Base-by-base conservation (phyloP, 2,888 invertebrate species). In the Podotricha telesiphe region DNA sequence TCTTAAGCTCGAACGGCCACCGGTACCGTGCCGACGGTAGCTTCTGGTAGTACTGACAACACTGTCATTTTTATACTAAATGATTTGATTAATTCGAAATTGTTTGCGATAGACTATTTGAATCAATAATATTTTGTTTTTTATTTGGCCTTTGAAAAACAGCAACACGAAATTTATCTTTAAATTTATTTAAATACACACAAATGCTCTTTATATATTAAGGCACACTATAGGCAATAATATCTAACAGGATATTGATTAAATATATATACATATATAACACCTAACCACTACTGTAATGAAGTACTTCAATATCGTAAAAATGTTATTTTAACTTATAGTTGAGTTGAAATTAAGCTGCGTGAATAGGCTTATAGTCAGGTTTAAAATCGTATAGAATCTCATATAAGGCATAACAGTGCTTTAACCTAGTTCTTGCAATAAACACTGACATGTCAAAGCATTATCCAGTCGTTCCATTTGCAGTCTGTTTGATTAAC, bases 381-480 rank as follows among this genome's bases (percentile, higher is more conserved):
- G 19, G 19, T 61, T 66, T 58, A 28, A 61, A 61, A 55, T 55
- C 20, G 34, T 47, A 51, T 62, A 61, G 45, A 67, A 67, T 51
- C 59, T 67, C 47, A 61, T 67, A 67, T 53, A 61, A 67, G 67
- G 20, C 59, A 67, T 61, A 67, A 53, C 61, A 67, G 67, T 67
- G 67, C 67, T 59, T 61, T 67, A 67, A 67, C 67, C 61, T 37
- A 67, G 61, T 67, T 67, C 67, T 67, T 67, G 45, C 47, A 62
- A 67, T 47, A 67, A 55, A 61, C 61, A 34, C 61, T 45, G 67
- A 51, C 61, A 53, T 62, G 53, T 67, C 67, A 67, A 67, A 67
- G 67, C 67, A 61, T 67, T 62, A 62, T 62, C 22, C 48, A 45
- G 67, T 53, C 67, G 67, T 62, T 45, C 61, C 67, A 61, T 67